These are phyloP conservation scores for Corythornis madagascariensis DNA, from an alignment of 2,113 vertebrate genomes.

Conservation along the genomic window DNA sequence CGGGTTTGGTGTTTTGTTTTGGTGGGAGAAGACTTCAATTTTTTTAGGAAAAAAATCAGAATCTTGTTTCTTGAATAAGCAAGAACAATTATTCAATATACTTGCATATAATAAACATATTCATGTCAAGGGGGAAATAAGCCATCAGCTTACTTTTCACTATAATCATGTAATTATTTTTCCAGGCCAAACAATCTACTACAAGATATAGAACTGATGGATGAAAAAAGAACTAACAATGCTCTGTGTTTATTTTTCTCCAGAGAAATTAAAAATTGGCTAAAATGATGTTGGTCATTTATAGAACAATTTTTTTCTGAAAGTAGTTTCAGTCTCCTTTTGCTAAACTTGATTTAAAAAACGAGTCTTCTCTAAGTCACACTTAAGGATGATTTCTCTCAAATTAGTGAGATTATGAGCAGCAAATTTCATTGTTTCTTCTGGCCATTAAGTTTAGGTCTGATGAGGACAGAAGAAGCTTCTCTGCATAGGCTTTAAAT, in stretches of 20 bases:
- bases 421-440: background rate
- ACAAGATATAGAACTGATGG: background rate
- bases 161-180: background rate
- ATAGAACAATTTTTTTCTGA: background rate
- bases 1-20: background rate
- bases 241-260: background rate
- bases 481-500: background rate
- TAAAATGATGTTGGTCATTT: constrained; percentile 10
- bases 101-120: background rate
- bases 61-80: background rate
- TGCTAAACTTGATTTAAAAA: background rate
- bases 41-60: background rate
- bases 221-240: background rate
- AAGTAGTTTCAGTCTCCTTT: background rate
- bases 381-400: background rate
- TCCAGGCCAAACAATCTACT: background rate
- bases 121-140: background rate
- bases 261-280: constrained; percentile 26
- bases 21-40: background rate
- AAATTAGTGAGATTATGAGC: background rate
- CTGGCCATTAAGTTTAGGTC: background rate
- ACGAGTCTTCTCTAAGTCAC: background rate
- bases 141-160: background rate
- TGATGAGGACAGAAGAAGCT: background rate
- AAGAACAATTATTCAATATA: background rate